Evolutionary conservation across 2,888 invertebrate genomes (phyloP), one percentile per base, ranked within the genome.

Genomic region (Trichopria drosophilae): DNA sequence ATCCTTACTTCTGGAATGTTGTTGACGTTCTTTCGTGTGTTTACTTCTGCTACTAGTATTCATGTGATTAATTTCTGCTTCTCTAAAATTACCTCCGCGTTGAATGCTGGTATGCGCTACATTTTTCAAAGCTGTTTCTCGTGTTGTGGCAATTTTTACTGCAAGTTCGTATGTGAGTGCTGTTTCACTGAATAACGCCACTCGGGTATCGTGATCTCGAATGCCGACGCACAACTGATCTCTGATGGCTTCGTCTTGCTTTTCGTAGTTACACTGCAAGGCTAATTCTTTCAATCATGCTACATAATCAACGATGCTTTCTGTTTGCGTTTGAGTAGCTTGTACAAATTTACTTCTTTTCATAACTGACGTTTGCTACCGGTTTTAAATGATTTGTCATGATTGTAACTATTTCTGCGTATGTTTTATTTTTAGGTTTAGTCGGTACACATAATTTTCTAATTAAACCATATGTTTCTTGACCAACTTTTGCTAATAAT

Each of bases 201-300:
- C 16, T 28, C 19, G 13, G 2, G 34, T 53, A 20, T 40, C 28
- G 4, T 44, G 42, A 12, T 53, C 35, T 24, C n/a, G 9, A 7
- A 53, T 43, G 10, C 48, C 43, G 7, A n/a, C n/a, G n/a, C n/a
- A n/a, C n/a, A 24, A 24, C 10, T 24, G 26, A 10, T 24, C 26
- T 24, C 26, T 7, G 7, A 24, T 9, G 26, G 26, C 7, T 10
- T 24, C 26, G 7, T 7, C 10, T 24, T 9, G 7, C 10, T 24
- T 24, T 9, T 24, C 26, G 26, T 9, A 24, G 10, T 24, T 24
- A 10, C 26, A 24, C 26, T 24, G 7, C 10, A 24, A 24, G 7
- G 26, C 7, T 10, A 24, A 24, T 24, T 22, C 9, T 15, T 34
- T 36, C 45, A 81, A 53, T 69, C 80, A 77, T 18, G 45, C 45